phyloP scores from a whole-genome alignment of 2,113 vertebrate species.

The Apeltes quadracus region DNA sequence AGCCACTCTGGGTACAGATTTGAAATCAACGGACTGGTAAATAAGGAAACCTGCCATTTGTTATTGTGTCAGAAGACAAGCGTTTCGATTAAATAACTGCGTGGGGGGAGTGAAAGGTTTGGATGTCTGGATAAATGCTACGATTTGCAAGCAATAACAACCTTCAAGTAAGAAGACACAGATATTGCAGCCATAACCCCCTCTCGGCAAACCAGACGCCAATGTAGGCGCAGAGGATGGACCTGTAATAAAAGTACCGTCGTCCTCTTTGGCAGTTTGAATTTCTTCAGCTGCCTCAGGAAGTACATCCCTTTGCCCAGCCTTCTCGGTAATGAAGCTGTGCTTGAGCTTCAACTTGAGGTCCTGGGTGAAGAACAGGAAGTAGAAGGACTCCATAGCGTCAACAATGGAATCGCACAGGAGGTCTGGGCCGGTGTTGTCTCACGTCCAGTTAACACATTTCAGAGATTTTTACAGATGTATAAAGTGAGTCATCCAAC shows the following conservation, averaged over 20 bases:
- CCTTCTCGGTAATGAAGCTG: no score
- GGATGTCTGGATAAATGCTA: slow-evolving; percentile 24
- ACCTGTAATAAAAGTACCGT: no score
- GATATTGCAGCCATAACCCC: no score
- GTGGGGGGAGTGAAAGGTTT: slow-evolving; percentile 19
- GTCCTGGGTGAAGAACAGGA: no score
- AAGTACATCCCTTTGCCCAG: no score
- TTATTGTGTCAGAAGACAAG: slow-evolving; percentile 2
- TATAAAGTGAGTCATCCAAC: slow-evolving; percentile 15
- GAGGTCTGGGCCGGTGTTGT: neutral
- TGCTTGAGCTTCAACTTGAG: no score
- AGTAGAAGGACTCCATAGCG: no score
- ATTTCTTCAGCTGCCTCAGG: no score
- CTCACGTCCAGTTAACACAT: neutral
- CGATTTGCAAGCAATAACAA: slow-evolving; percentile 5
- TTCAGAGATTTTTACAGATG: neutral
- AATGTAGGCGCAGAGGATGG: no score
- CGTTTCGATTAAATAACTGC: slow-evolving; percentile 1
- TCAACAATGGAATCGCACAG: no score
- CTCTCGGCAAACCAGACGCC: no score
- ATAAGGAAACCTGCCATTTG: slow-evolving; percentile 21
- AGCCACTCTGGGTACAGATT: slow-evolving; percentile 28
- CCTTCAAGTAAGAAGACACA: neutral
- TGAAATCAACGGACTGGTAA: slow-evolving; percentile 26
- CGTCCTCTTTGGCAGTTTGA: no score